Conservation (phyloP, 2,888 invertebrate genomes). For the Oxyscelio sp. region DNA sequence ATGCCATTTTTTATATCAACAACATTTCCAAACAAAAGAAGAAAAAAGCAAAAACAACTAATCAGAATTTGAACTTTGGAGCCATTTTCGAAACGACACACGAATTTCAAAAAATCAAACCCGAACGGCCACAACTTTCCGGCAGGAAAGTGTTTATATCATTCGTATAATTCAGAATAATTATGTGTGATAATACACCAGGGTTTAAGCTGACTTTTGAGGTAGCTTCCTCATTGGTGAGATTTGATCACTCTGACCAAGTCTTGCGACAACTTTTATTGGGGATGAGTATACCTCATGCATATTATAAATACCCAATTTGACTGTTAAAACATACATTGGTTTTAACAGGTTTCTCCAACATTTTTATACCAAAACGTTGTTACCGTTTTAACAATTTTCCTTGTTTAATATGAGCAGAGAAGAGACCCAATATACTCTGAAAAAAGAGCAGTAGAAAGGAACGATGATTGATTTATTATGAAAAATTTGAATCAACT, state of each 20-base stretch:
- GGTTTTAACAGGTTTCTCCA: no score
- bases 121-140: constrained; percentile 32
- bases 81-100: constrained; percentile 50
- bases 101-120: constrained; percentile 28
- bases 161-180: constrained; percentile 48
- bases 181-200: constrained; percentile 39
- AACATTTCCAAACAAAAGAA: constrained; percentile 42
- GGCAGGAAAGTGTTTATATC: constrained; percentile 46
- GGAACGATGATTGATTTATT: no score
- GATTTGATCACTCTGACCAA: constrained; percentile 19
- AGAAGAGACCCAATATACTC: constrained; percentile 29
- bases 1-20: constrained; percentile 69
- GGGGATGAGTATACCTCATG: constrained; percentile 47
- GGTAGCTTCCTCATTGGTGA: constrained; percentile 53
- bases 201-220: constrained; percentile 45
- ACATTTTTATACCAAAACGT: no score
- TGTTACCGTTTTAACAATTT: no score
- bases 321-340: constrained; percentile 65
- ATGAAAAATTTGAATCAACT: no score
- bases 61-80: constrained; percentile 55
- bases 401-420: constrained; percentile 54
- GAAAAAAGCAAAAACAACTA: constrained; percentile 43
- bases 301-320: constrained; percentile 57
- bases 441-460: no score
- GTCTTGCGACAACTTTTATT: constrained; percentile 56